phyloP scores from a whole-genome alignment of 2,113 vertebrate species.

The Noctilio leporinus region DNA sequence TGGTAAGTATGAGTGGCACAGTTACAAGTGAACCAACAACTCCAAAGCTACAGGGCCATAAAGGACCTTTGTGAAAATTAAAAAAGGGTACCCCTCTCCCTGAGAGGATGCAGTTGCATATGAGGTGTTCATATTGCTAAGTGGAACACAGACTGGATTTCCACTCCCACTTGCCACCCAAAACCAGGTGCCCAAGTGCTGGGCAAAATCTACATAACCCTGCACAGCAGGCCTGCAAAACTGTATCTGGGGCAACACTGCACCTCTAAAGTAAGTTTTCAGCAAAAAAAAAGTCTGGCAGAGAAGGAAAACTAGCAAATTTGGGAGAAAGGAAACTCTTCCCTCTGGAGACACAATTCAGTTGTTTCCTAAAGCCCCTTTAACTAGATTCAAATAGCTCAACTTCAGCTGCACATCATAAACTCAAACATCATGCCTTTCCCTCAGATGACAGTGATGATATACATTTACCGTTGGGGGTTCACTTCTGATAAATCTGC shows the following conservation, averaged over 20 bases:
- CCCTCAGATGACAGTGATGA: no score
- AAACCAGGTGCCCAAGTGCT: background rate
- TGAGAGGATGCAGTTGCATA: background rate
- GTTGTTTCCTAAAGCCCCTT: background rate
- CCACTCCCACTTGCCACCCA: background rate
- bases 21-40: background rate
- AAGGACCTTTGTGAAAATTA: background rate
- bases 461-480: background rate
- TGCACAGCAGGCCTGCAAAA: background rate
- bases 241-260: background rate
- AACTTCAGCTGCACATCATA: background rate
- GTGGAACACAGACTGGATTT: background rate
- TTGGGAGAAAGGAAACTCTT: constrained; percentile 14
- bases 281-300: background rate
- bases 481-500: background rate
- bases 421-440: constrained; percentile 5
- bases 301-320: constrained; percentile 34
- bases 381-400: background rate
- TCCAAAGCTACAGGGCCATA: background rate
- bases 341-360: background rate
- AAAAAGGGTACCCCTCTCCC: background rate
- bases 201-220: background rate
- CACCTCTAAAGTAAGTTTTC: background rate
- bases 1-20: background rate
- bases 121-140: background rate